Evolutionary conservation across 2,797 vertebrate genomes (phyloP).

Genomic region (Microchirus variegatus): DNA sequence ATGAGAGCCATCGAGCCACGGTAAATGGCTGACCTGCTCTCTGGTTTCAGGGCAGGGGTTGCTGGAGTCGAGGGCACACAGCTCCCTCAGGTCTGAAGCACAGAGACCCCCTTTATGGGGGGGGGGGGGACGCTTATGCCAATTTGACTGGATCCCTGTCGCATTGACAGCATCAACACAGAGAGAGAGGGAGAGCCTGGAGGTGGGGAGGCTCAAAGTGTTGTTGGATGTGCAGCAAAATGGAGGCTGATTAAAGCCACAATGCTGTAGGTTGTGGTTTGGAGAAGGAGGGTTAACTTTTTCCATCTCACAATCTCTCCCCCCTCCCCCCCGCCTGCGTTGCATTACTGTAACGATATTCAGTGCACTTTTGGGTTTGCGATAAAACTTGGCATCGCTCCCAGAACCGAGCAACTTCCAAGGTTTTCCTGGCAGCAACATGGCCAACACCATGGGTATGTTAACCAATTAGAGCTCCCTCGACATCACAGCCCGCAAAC

Average conservation of each 20-base stretch:
- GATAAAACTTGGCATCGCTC: conserved; percentile 49
- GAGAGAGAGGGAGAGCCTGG: conserved; percentile 19
- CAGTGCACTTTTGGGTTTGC: conserved; percentile 11
- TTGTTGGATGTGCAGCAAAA: conserved; percentile 48
- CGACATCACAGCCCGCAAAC: conserved; percentile 21
- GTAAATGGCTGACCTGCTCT: conserved; percentile 59
- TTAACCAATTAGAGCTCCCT: conserved; percentile 48
- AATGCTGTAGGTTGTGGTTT: conserved; percentile 52
- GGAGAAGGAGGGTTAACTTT: conserved; percentile 31
- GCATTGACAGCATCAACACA: conserved; percentile 50
- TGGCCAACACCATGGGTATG: conserved; percentile 47
- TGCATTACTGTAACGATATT: conserved; percentile 43
- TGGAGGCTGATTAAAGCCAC: conserved; percentile 62
- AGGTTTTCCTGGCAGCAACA: conserved; percentile 65
- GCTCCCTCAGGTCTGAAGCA: conserved; percentile 52
- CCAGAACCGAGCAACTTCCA: conserved; percentile 61
- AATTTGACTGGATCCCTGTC: conserved; percentile 16
- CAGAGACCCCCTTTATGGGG: conserved; percentile 40
- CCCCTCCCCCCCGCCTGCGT: conserved; percentile 38
- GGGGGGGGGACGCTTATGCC: conserved; percentile 24
- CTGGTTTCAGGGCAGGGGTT: conserved; percentile 42
- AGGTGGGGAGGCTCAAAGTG: conserved; percentile 25
- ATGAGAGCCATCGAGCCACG: conserved; percentile 56
- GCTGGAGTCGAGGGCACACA: conserved; percentile 45
- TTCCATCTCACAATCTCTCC: conserved; percentile 41